Base-by-base conservation (phyloP, 1,140 invertebrate species). In the Lasaia peninsularis region DNA sequence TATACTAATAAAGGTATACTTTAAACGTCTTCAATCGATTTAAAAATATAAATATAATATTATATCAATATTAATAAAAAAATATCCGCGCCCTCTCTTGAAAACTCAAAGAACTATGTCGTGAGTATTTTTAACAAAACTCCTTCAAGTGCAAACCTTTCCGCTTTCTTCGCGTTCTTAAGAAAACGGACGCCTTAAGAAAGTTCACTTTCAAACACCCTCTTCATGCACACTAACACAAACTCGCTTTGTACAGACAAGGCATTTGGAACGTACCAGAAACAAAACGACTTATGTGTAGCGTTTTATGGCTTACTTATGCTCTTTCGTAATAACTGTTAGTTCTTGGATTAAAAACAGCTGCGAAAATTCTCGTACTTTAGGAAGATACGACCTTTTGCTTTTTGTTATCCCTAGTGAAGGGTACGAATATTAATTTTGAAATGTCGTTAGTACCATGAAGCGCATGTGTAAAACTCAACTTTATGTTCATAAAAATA, bases 91-190 rank as follows among this genome's bases (percentile, higher is more conserved):
- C 81, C 86, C 81, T 86, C 86, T 88, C n/a, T 32, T 67, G 76
- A 61, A 55, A 33, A 2, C 18, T 12, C 49, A 16, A 5, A 16
- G 79, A 80, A 88, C 74, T 68, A 52, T 62, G 51, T 69, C 56
- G 71, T 69, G 16, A 62, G 58, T 67, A 86, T 88, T 88, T 88
- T 88, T 86, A 74, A 79, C 76, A 71, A 86, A 86, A 88, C 75
- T 63, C 71, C 75, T 63, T 80, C 77, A 78, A 88, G 80, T 78
- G 78, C 68, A 73, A 85, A 84, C 86, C 82, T 86, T 87, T 88
- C 73, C 69, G 71, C 63, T 83, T 88, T 86, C 86, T 88, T 88
- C 80, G 75, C 76, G 57, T 88, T 86, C 81, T 84, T 88, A 88
- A 86, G 86, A 88, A 88, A 82, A 63, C 67, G 52, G 73, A 75